Percentiles rank a stretch among this genome's conserved stretches.
Evolutionary conservation across 2,888 invertebrate species (phyloP).

Genomic region (Patella ulyssiponensis): DNA sequence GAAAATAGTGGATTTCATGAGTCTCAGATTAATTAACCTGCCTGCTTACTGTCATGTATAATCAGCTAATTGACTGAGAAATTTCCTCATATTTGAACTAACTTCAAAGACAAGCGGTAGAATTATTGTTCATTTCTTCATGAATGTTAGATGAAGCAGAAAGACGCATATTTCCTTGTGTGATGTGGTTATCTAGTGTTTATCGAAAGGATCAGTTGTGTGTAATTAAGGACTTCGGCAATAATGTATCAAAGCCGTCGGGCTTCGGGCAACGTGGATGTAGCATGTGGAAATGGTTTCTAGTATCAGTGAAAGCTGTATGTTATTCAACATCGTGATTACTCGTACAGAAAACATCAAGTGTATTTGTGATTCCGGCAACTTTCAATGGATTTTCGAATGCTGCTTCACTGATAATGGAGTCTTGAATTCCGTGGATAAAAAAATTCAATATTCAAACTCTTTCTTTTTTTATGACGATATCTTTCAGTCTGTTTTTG

Average conservation of each 20-base stretch:
- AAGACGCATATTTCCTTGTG: background rate
- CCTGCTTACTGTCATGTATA: too few relatives aligned
- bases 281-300: background rate
- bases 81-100: too few relatives aligned
- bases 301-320: background rate
- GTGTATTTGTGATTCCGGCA: background rate
- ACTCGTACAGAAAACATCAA: constrained; percentile 1
- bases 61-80: too few relatives aligned
- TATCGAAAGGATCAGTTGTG: background rate
- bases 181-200: background rate
- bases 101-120: too few relatives aligned
- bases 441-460: too few relatives aligned
- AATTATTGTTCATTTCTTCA: background rate
- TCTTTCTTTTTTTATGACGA: too few relatives aligned
- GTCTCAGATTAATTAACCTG: too few relatives aligned
- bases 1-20: too few relatives aligned
- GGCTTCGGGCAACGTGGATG: background rate
- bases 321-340: background rate
- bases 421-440: too few relatives aligned
- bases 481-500: too few relatives aligned
- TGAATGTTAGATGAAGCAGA: constrained; percentile 8
- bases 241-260: background rate
- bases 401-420: too few relatives aligned
- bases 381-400: too few relatives aligned
- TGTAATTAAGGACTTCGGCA: background rate